Evolutionary conservation across 2,797 vertebrate species (phyloP).

Genomic region (Megalops cyprinoides): DNA sequence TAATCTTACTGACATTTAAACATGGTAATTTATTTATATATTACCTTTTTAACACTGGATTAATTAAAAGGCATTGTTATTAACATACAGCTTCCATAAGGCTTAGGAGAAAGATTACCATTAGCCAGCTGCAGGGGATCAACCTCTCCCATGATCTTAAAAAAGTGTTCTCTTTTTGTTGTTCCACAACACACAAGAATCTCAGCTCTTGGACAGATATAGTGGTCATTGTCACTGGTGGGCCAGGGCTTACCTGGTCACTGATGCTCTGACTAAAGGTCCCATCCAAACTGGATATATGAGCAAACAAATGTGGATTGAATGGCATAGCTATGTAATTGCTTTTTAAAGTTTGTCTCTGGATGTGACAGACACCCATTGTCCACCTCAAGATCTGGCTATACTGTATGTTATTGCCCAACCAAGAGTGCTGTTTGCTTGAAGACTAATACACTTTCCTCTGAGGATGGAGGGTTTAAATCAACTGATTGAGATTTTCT

Average conservation of each 20-base stretch:
- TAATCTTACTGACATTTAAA: slow-evolving; percentile 76
- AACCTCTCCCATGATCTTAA: slow-evolving; percentile 55
- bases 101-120: slow-evolving; percentile 50
- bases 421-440: neutral
- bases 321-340: too few species aligned
- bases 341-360: neutral
- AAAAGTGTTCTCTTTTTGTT: neutral
- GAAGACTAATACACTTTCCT: neutral
- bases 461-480: neutral
- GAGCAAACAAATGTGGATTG: too few species aligned
- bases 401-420: neutral
- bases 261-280: too few species aligned
- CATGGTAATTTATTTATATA: slow-evolving; percentile 71
- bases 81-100: slow-evolving; percentile 58
- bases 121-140: slow-evolving; percentile 44
- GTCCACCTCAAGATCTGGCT: neutral
- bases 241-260: too few species aligned
- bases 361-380: neutral
- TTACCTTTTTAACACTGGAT: slow-evolving; percentile 61
- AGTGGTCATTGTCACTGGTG: too few species aligned
- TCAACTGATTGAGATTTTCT: neutral
- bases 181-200: too few species aligned
- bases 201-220: too few species aligned
- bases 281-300: too few species aligned
- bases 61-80: slow-evolving; percentile 69